Base-by-base conservation (phyloP, 2,888 invertebrate species). In the Drosophila seclusa region DNA sequence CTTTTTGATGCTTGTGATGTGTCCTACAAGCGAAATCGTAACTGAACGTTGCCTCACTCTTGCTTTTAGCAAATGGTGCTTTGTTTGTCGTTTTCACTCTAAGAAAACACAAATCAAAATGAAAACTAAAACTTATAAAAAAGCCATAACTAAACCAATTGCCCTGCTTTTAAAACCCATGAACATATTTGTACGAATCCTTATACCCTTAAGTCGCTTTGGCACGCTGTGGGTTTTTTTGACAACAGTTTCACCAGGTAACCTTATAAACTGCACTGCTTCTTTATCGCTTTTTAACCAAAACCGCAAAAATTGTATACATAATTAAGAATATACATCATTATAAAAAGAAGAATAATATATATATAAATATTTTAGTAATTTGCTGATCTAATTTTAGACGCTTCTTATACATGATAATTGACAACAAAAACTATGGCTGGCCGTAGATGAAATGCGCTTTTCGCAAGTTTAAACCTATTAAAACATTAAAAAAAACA, bases 161-260 rank as follows among this genome's bases (percentile, higher is more conserved):
- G 36, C 61, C 74, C 70, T 21, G 71, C 73, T 70, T 71, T 61
- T 61, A 68, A 68, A 32, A 67, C 29, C 49, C 49, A 52, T 36
- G 21, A 73, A 85, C 65, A 67, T 73, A 76, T 64, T 68, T 81
- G 71, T 76, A 78, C 50, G 67, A 73, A 70, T 70, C 72, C 79
- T 67, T 65, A 54, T 81, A 79, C 83, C 89, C 90, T 85, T 90
- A 93, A 92, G 93, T 92, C 93, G 93, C 93, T 95, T 94, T 95
- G 94, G 95, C 95, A 95, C 95, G 93, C 93, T 94, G 94, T 94
- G 94, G 95, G 95, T 94, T 95, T 94, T 85, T 95, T 95, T 88
- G 89, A 95, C 95, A 94, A 93, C 94, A 91, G 92, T 93, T 72
- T 92, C 92, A 93, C 91, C 93, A 93, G 93, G 93, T 93, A 93